A percentile compares a stretch with the other conserved stretches of the same genome.
These are phyloP conservation scores for Dryomyza anilis DNA, from an alignment of 2,888 invertebrate species.

Conservation along the genomic window DNA sequence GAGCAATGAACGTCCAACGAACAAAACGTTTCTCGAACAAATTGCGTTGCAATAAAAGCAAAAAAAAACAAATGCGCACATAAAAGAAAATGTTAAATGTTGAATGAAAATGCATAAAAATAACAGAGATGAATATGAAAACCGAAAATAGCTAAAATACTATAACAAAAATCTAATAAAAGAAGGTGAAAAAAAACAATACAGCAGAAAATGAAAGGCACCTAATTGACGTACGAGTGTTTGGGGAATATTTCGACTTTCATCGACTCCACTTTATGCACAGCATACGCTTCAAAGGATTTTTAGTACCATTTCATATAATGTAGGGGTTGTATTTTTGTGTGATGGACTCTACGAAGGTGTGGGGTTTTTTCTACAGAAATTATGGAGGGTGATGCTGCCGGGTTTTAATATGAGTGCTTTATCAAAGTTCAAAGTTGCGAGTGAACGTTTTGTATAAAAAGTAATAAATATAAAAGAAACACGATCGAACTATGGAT, in stretches of 20 bases:
- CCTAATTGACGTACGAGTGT: constrained; percentile 60
- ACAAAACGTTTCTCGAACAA: constrained; percentile 56
- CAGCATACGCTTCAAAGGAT: constrained; percentile 19
- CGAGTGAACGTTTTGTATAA: no score
- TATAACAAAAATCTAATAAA: no score
- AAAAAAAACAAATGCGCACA: constrained; percentile 17
- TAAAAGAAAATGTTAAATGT: constrained; percentile 3
- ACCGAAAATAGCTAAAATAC: no score
- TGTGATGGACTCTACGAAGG: neutral
- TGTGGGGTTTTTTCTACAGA: neutral
- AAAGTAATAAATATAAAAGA: no score
- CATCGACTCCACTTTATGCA: constrained; percentile 56
- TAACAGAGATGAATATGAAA: constrained; percentile 12
- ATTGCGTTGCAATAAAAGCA: constrained; percentile 55
- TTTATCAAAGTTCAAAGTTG: no score
- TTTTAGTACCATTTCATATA: neutral
- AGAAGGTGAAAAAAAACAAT: no score
- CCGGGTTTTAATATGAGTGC: no score
- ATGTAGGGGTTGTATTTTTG: neutral
- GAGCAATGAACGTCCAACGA: constrained; percentile 38
- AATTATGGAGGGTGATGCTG: no score
- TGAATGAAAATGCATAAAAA: constrained; percentile 11
- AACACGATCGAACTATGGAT: neutral
- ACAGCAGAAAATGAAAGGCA: constrained; percentile 29
- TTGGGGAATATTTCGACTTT: constrained; percentile 55